These are phyloP conservation scores for Prolemur simus DNA, from an alignment of 2,113 vertebrate genomes.

Conservation along the genomic window DNA sequence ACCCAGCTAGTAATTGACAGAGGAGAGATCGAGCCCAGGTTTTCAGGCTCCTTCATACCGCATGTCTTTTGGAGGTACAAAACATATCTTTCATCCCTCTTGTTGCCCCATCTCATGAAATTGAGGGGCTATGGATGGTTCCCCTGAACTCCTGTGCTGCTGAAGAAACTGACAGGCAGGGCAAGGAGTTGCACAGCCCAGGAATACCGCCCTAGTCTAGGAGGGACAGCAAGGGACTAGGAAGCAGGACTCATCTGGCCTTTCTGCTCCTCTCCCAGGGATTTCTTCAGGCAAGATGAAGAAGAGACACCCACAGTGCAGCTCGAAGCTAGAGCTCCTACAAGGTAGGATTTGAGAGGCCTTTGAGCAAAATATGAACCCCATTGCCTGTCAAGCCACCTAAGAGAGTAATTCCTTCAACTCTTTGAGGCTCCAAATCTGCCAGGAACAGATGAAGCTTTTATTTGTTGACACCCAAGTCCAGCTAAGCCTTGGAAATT, in stretches of 20 bases:
- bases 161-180: not conserved
- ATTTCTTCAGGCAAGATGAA: not conserved
- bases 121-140: not conserved
- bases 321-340: not conserved
- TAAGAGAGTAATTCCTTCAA: not conserved
- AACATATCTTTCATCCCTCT: not conserved
- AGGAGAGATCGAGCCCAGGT: not conserved
- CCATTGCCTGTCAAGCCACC: not conserved
- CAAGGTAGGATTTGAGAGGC: not conserved
- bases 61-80: not conserved
- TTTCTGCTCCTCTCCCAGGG: not conserved
- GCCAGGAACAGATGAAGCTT: not conserved
- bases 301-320: not conserved
- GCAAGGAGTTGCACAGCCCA: not conserved
- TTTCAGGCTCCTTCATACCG: not conserved
- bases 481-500: not conserved
- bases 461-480: not conserved
- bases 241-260: not conserved
- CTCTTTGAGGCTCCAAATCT: not conserved
- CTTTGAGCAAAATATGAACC: not conserved
- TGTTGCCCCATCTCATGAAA: not conserved
- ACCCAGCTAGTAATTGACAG: not conserved
- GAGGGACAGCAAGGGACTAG: not conserved
- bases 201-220: not conserved
- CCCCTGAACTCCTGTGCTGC: not conserved